These are phyloP conservation scores for Garrulus glandarius DNA, from an alignment of 2,797 vertebrate species.

Conservation along the genomic window DNA sequence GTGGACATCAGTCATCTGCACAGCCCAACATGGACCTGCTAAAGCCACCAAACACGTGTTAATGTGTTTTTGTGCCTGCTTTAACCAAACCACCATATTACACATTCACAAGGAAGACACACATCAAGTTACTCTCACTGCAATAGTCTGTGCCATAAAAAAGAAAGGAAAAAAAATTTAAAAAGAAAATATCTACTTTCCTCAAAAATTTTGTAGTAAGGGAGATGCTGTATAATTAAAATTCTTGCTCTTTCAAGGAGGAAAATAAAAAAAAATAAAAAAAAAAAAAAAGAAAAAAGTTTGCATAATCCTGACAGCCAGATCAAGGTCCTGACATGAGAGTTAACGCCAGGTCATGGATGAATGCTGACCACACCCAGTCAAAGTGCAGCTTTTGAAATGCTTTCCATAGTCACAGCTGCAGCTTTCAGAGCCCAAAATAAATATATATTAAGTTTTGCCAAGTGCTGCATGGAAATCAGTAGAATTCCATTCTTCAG, in stretches of 20 bases:
- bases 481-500: background rate
- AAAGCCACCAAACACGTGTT: background rate
- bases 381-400: background rate
- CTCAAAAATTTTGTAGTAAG: background rate
- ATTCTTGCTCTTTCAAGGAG: background rate
- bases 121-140: background rate
- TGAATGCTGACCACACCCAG: background rate
- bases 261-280: rapidly evolving
- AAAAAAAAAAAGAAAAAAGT: rapidly evolving
- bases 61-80: background rate
- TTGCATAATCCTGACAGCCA: background rate
- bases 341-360: background rate
- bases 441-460: background rate
- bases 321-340: background rate
- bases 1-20: background rate
- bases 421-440: background rate
- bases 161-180: background rate
- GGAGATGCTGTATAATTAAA: background rate
- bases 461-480: background rate
- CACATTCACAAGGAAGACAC: background rate
- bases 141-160: rapidly evolving
- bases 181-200: background rate
- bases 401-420: background rate
- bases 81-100: background rate
- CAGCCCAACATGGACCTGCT: background rate